Evolutionary conservation across 2,888 invertebrate species (phyloP).

Genomic region (Coecobrya sp.): DNA sequence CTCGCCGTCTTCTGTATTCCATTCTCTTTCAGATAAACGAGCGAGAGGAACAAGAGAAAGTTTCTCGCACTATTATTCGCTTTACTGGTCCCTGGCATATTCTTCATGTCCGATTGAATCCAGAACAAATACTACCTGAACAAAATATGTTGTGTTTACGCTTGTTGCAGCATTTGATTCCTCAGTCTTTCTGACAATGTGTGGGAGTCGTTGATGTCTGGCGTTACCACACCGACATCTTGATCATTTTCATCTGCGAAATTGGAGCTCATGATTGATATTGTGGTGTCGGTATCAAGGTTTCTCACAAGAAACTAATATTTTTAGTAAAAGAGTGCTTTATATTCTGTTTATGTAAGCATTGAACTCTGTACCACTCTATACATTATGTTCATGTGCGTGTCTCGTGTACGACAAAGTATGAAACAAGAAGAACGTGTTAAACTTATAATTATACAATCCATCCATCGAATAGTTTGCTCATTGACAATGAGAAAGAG

Average conservation of each 20-base stretch:
- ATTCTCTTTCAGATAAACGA: background rate
- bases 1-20: too few species aligned
- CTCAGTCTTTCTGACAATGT: background rate
- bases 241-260: background rate
- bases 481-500: slow-evolving; percentile 2
- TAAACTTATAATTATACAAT: slow-evolving; percentile 5
- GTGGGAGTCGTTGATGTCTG: background rate
- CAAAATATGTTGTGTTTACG: background rate
- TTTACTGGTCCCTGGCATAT: background rate
- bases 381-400: background rate
- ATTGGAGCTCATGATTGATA: background rate
- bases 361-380: background rate
- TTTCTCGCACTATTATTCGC: background rate
- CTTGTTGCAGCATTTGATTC: background rate
- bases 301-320: background rate
- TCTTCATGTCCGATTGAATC: background rate
- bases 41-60: background rate
- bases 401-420: too few species aligned
- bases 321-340: background rate
- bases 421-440: background rate
- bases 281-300: background rate
- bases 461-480: background rate
- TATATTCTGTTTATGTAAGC: background rate
- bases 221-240: background rate
- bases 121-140: background rate